Evolutionary conservation across 2,888 invertebrate species (phyloP).

Genomic region (Dicyrtomina minuta): DNA sequence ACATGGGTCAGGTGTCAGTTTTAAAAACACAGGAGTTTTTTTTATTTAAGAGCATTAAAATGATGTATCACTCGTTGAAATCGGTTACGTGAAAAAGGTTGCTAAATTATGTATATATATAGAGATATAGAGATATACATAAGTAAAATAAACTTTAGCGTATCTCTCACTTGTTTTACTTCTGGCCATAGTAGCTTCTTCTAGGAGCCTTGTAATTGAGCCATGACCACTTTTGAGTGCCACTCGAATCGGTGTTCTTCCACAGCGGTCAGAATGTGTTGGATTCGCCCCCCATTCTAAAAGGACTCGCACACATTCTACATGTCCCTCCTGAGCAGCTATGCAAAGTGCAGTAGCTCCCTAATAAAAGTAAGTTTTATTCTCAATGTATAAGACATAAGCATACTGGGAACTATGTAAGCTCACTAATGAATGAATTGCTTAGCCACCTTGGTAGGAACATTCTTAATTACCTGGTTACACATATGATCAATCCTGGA

Average conservation of each 20-base stretch:
- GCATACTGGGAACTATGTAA: background rate
- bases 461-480: conserved; percentile 67
- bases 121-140: no score
- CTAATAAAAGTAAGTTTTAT: conserved; percentile 52
- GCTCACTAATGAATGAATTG: no score
- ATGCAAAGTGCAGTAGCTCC: conserved; percentile 92
- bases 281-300: conserved; percentile 84
- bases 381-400: conserved; percentile 3
- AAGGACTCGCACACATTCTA: conserved; percentile 71
- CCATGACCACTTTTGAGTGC: conserved; percentile 89
- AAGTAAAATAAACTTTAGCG: background rate
- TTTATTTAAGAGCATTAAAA: no score
- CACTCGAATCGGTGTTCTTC: conserved; percentile 81
- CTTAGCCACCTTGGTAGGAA: no score
- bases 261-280: conserved; percentile 80
- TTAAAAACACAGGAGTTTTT: background rate
- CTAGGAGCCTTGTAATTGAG: conserved; percentile 76
- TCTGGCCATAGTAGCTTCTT: conserved; percentile 69
- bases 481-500: conserved; percentile 86
- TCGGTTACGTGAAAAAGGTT: no score
- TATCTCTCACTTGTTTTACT: conserved; percentile 49
- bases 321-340: conserved; percentile 69
- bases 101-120: no score
- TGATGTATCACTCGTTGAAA: no score
- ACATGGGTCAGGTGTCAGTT: background rate